Evolutionary conservation across 2,113 vertebrate genomes (phyloP), one percentile per base, ranked within the genome.

Genomic region (Rhynchomys soricoides): DNA sequence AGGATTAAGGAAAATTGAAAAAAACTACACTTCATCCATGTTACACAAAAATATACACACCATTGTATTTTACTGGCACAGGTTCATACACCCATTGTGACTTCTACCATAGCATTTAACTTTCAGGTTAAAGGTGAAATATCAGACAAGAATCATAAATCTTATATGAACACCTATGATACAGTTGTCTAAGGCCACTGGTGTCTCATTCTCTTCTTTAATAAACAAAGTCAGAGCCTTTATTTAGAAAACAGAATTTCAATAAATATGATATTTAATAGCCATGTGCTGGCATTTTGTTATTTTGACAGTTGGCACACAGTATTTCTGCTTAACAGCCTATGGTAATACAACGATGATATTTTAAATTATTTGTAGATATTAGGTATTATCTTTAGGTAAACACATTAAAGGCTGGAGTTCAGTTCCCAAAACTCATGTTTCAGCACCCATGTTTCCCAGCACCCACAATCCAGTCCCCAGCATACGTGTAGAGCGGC

Each of bases 311-410:
- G 50, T 68, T 31, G 10, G 1, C 34, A 82, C 89, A 26, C 57
- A 57, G 15, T 70, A 0, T 55, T 70, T 68, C 59, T 3, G 34
- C 31, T 86, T 91, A 45, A 19, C 66, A 92, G 71, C 15, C 43
- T 66, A 86, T 37, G 64, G 64, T 9, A 86, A 73, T 12, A 66
- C 73, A 17, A 91, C 34, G 45, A 0, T 15, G 21, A 77, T 0
- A 15, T 71, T 89, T 86, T 68, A 86, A 75, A 74, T 71, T 66
- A 78, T 82, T 57, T 83, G 77, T 86, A 95, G 3, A 82, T 71
- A 50, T 82, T 70, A 43, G 5, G 66, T 73, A 78, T 26, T 55
- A 40, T 83, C 40, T 83, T 85, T 17, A 86, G 43, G 12, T 0
- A 82, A 40, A 79, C 8, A 79, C 13, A 52, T 37, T 79, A 37